Conservation (phyloP, 1,140 invertebrate species). For the Atta texana region DNA sequence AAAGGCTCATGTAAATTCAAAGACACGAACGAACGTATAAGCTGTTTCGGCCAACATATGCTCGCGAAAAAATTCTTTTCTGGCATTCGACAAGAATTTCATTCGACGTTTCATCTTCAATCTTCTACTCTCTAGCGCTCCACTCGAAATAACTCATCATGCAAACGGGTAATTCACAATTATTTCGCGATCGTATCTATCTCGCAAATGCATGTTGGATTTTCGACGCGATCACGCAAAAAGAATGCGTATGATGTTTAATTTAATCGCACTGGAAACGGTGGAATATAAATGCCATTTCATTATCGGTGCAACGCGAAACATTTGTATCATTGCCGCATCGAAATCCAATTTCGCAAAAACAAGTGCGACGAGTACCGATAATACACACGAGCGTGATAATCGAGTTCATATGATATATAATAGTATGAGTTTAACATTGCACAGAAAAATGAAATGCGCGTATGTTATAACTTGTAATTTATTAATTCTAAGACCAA, state of each 20-base stretch:
- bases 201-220: constrained; percentile 9
- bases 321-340: constrained; percentile 1
- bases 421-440: background rate
- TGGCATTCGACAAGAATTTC: constrained; percentile 24
- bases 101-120: constrained; percentile 19
- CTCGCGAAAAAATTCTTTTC: constrained; percentile 25
- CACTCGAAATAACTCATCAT: background rate
- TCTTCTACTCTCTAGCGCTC: background rate
- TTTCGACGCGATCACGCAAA: constrained; percentile 11
- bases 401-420: background rate
- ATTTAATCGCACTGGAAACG: constrained; percentile 29
- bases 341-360: constrained; percentile 57
- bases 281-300: constrained; percentile 35
- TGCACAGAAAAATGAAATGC: background rate
- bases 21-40: constrained; percentile 45
- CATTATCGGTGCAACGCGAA: constrained; percentile 37
- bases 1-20: constrained; percentile 66
- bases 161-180: constrained; percentile 16
- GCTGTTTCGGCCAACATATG: constrained; percentile 23
- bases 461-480: constrained; percentile 8
- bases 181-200: constrained; percentile 22
- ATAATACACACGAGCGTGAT: background rate
- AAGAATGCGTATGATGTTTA: constrained; percentile 30
- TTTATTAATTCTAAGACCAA: background rate
- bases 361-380: constrained; percentile 13